Conservation (phyloP, 2,888 invertebrate species). For the Pycnomerus fuliginosus region DNA sequence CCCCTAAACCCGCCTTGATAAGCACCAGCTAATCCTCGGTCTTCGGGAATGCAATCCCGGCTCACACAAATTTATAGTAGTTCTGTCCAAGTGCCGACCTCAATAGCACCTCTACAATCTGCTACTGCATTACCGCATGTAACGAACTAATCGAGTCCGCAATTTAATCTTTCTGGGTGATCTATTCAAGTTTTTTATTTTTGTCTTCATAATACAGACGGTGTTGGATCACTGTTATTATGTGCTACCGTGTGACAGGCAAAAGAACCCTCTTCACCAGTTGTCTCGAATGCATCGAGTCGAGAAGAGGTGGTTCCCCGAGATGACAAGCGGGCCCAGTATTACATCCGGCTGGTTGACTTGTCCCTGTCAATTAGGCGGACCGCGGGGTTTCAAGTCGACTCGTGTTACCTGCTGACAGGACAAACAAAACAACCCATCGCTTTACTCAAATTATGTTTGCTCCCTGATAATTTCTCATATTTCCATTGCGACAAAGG, state of each 20-base stretch:
- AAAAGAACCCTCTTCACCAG: conserved; percentile 46
- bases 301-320: conserved; percentile 28
- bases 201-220: conserved; percentile 36
- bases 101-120: conserved; percentile 38
- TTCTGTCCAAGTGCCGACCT: conserved; percentile 41
- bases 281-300: conserved; percentile 23
- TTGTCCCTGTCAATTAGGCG: conserved; percentile 53
- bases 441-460: conserved; percentile 41
- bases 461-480: conserved; percentile 42
- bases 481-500: conserved; percentile 34
- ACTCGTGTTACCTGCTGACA: conserved; percentile 49
- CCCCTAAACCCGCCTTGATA: conserved; percentile 47
- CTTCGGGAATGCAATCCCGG: conserved; percentile 45
- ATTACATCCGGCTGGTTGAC: conserved; percentile 53
- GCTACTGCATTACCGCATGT: conserved; percentile 20
- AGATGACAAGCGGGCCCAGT: conserved; percentile 47
- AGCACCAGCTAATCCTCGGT: conserved; percentile 46
- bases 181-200: too few species aligned
- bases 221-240: conserved; percentile 49
- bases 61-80: conserved; percentile 44
- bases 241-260: conserved; percentile 50
- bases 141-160: conserved; percentile 14
- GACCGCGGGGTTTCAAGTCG: conserved; percentile 45
- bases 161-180: too few species aligned
- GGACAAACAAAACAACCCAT: conserved; percentile 46